A percentile compares a stretch with the other conserved stretches of the same genome.
Conservation (phyloP, 2,888 invertebrate species). For the Adelognathus sp. region DNA sequence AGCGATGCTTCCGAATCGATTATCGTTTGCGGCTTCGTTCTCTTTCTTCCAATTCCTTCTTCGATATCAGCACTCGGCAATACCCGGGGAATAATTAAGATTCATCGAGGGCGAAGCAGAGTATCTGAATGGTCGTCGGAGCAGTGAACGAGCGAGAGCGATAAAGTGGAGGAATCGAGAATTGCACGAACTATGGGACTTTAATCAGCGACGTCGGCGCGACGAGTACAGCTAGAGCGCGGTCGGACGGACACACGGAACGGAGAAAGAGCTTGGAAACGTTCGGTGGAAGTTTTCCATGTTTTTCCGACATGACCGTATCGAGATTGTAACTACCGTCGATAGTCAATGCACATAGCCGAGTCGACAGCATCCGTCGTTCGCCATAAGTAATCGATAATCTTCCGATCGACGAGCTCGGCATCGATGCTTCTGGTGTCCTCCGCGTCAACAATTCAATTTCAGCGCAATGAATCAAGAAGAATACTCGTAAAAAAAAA, state of each 20-base stretch:
- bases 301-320: constrained; percentile 36
- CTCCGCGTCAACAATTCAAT: too few relatives aligned
- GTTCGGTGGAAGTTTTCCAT: constrained; percentile 48
- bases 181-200: constrained; percentile 50
- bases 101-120: constrained; percentile 52
- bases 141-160: constrained; percentile 7
- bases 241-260: constrained; percentile 7
- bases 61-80: constrained; percentile 35
- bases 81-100: constrained; percentile 60
- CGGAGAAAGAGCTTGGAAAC: constrained; percentile 46
- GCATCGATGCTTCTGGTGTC: too few relatives aligned
- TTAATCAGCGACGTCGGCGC: constrained; percentile 54
- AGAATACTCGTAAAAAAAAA: too few relatives aligned
- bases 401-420: too few relatives aligned
- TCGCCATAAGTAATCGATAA: constrained; percentile 22
- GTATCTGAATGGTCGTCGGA: constrained; percentile 28
- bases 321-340: constrained; percentile 31
- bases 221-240: neutral
- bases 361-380: neutral
- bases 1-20: neutral
- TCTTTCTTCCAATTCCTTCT: constrained; percentile 10
- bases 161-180: constrained; percentile 28
- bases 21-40: neutral
- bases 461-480: too few relatives aligned
- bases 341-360: neutral